A percentile compares a stretch with the other conserved stretches of the same genome.
phyloP scores from a whole-genome alignment of 1,140 invertebrate genomes.

The Euura saliciscinereae region DNA sequence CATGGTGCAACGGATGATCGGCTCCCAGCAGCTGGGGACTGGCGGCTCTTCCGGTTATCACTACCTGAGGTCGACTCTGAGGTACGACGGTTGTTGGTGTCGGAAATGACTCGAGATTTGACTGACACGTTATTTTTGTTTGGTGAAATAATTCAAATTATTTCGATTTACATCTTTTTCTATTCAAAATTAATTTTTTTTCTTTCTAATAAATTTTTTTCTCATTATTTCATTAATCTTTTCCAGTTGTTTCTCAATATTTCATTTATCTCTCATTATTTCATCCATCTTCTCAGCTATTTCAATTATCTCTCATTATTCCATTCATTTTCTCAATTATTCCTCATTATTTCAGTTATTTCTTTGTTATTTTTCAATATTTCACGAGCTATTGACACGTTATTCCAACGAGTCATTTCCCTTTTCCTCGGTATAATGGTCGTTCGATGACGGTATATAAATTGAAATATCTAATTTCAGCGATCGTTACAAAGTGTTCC shows the following conservation, averaged over 20 bases:
- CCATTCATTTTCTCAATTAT: too few species aligned
- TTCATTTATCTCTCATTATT: too few species aligned
- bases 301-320: too few species aligned
- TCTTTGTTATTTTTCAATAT: too few species aligned
- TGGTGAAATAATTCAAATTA: too few species aligned
- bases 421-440: not conserved
- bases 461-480: slow-evolving; percentile 64
- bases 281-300: too few species aligned
- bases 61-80: slow-evolving; percentile 96
- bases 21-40: slow-evolving; percentile 94
- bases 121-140: too few species aligned
- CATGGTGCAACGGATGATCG: slow-evolving; percentile 99
- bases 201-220: too few species aligned
- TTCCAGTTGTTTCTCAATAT: slow-evolving; percentile 7
- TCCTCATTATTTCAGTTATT: too few species aligned
- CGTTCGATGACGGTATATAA: not conserved
- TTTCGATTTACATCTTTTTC: not conserved
- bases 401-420: not conserved
- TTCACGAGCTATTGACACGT: too few species aligned
- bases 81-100: slow-evolving; percentile 63
- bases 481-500: slow-evolving; percentile 98
- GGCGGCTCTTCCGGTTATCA: slow-evolving; percentile 98
- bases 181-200: slow-evolving; percentile 14
- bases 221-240: too few species aligned
- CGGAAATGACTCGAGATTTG: too few species aligned